These are phyloP conservation scores for Seriola dumerili DNA, from an alignment of 2,113 vertebrate genomes.

Conservation along the genomic window DNA sequence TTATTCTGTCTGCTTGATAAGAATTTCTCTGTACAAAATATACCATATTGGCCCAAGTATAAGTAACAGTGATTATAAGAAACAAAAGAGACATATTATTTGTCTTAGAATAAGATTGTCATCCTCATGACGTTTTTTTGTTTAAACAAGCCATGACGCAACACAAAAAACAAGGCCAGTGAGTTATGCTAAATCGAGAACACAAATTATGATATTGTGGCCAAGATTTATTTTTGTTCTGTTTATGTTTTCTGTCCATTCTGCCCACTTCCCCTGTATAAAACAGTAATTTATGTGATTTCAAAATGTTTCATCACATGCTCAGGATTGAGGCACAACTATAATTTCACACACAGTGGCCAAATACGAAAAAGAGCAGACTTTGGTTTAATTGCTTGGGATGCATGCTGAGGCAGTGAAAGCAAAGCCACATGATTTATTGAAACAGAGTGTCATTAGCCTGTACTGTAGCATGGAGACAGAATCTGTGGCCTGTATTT, in stretches of 20 bases:
- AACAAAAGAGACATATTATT: not conserved
- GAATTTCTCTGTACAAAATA: not conserved
- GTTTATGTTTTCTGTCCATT: not conserved
- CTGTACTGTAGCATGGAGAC: slow-evolving; percentile 13
- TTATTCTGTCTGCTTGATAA: not conserved
- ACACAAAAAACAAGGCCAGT: too few relatives aligned
- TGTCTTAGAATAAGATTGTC: not conserved
- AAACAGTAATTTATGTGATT: not conserved
- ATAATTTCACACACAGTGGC: not conserved
- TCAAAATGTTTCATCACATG: slow-evolving; percentile 6
- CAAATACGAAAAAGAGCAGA: not conserved
- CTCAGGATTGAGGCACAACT: slow-evolving; percentile 17
- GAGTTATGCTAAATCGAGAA: not conserved
- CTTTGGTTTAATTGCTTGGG: not conserved
- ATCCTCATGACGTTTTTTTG: not conserved
- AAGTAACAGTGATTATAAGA: too few relatives aligned
- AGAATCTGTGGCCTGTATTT: slow-evolving; percentile 44
- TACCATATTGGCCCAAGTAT: not conserved
- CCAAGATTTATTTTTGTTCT: not conserved
- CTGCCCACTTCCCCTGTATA: not conserved
- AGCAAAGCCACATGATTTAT: slow-evolving; percentile 45
- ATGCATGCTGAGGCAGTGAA: slow-evolving; percentile 28
- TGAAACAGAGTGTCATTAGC: slow-evolving; percentile 27
- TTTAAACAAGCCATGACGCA: not conserved
- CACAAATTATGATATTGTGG: not conserved